Base-by-base conservation (phyloP, 1,140 invertebrate species). In the Uloborus diversus region DNA sequence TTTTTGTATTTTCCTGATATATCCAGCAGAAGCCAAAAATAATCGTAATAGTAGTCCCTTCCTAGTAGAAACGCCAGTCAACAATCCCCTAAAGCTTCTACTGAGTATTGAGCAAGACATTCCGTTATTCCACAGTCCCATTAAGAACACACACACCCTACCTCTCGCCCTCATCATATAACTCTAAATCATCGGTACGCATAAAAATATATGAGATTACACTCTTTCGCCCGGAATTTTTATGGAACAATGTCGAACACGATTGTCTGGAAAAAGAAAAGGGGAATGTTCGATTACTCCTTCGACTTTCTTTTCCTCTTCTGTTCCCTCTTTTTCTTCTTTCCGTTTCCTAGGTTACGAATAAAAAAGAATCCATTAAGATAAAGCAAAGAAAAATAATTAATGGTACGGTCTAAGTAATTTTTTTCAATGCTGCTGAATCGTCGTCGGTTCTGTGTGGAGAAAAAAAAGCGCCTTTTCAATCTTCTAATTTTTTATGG, bases 141-240 rank as follows among this genome's bases (percentile, higher is more conserved):
- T 49, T 28, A 28, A 9, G 4, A 28, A 23, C 7, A 17, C 25
- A n/a, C 49, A 11, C 23, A 49, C 42, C 37, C 57, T 65, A 25
- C 73, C 37, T 66, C 61, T 65, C 66, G 66, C 65, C 59, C 73
- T 65, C 73, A 62, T 78, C 42, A 53, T 78, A 56, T 56, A 49
- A 61, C 66, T 61, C 65, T 78, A 78, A 30, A 61, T 62, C 51
- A 78, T 78, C 66, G 73, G 73, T 20, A 37, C 73, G 73, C 73
- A 37, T 42, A 78, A 61, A 78, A 62, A 78, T 65, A 78, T 78
- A 65, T 62, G 61, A 78, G 73, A 65, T 78, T 78, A 78, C 62
- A 33, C 73, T 65, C 42, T 37, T 78, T 65, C 61, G 73, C 57
- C 49, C n/a, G n/a, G n/a, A 62, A 42, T 64, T 78, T 78, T 78